phyloP scores from a whole-genome alignment of 2,113 vertebrate genomes.

The Poecilia latipinna region DNA sequence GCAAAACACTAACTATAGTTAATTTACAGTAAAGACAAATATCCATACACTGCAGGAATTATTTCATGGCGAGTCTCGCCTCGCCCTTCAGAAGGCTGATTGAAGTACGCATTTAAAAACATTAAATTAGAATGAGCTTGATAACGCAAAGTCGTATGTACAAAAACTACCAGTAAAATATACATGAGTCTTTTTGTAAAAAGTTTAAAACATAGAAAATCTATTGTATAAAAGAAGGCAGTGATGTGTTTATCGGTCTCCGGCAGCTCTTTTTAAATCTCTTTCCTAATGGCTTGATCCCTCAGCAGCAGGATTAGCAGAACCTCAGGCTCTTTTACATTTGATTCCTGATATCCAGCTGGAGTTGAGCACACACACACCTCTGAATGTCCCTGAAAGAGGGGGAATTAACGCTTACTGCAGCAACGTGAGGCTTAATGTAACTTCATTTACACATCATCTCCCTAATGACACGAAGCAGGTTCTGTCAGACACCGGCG shows the following conservation, averaged over 20 bases:
- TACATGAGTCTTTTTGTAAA: slow-evolving; percentile 86
- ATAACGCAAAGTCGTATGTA: slow-evolving; percentile 83
- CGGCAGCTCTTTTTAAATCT: slow-evolving; percentile 83
- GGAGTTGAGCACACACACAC: slow-evolving; percentile 7
- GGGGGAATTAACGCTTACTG: slow-evolving; percentile 12
- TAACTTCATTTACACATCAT: slow-evolving; percentile 36
- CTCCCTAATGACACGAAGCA: slow-evolving; percentile 11
- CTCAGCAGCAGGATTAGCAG: slow-evolving; percentile 70
- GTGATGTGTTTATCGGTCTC: slow-evolving; percentile 85
- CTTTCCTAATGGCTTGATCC: slow-evolving; percentile 65
- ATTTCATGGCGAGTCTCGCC: slow-evolving; percentile 76
- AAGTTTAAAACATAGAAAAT: slow-evolving; percentile 84
- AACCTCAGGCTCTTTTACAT: slow-evolving; percentile 46
- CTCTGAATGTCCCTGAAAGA: slow-evolving; percentile 24
- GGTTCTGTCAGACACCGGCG: slow-evolving; percentile 50
- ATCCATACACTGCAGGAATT: slow-evolving; percentile 84
- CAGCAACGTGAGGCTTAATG: slow-evolving; percentile 37
- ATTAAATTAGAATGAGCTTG: slow-evolving; percentile 78
- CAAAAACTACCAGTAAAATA: slow-evolving; percentile 76
- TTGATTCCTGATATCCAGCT: slow-evolving; percentile 29
- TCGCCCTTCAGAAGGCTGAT: slow-evolving; percentile 68
- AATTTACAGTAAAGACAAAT: slow-evolving; percentile 83
- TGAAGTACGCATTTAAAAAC: slow-evolving; percentile 76
- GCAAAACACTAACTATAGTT: slow-evolving; percentile 32
- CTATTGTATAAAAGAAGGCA: slow-evolving; percentile 93